Percentiles rank a stretch among this genome's conserved stretches.
Conservation (phyloP, 2,797 vertebrate species). For the Sebastes nivosus region DNA sequence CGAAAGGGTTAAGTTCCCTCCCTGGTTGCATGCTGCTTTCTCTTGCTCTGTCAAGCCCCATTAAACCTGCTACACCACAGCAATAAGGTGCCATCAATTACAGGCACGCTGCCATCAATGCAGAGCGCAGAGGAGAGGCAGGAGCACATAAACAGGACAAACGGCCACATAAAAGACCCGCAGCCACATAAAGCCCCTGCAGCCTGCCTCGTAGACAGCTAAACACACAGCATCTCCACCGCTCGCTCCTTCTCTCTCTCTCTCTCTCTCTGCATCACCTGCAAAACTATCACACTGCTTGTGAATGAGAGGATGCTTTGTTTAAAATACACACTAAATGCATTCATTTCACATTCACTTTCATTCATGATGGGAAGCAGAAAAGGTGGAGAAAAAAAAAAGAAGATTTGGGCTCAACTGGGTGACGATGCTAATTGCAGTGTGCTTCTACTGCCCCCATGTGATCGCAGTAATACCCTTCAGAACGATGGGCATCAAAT, state of each 20-base stretch:
- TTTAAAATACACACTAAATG: conserved; percentile 19
- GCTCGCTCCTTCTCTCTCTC: background rate
- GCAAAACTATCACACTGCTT: background rate
- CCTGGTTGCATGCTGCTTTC: conserved; percentile 77
- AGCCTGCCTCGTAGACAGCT: conserved; percentile 19
- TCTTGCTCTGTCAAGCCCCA: conserved; percentile 85
- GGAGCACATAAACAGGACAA: conserved; percentile 85
- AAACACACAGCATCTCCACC: background rate
- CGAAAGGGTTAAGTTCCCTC: conserved; percentile 81
- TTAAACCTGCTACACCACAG: conserved; percentile 86
- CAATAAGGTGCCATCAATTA: conserved; percentile 88
- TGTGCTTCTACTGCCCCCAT: conserved; percentile 65
- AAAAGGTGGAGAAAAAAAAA: background rate
- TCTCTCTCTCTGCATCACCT: conserved; percentile 16
- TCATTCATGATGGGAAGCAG: conserved; percentile 37
- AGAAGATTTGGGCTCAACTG: background rate
- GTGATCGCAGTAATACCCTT: conserved; percentile 8
- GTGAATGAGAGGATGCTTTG: conserved; percentile 38
- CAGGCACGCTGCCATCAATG: conserved; percentile 81
- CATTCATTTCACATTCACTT: conserved; percentile 24
- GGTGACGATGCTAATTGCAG: background rate
- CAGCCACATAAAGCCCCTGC: conserved; percentile 67
- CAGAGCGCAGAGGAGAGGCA: conserved; percentile 72
- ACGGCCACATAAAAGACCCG: conserved; percentile 84
- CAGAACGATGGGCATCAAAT: background rate